Base-by-base conservation (phyloP, 2,113 vertebrate species). In the Pseudonaja textilis region DNA sequence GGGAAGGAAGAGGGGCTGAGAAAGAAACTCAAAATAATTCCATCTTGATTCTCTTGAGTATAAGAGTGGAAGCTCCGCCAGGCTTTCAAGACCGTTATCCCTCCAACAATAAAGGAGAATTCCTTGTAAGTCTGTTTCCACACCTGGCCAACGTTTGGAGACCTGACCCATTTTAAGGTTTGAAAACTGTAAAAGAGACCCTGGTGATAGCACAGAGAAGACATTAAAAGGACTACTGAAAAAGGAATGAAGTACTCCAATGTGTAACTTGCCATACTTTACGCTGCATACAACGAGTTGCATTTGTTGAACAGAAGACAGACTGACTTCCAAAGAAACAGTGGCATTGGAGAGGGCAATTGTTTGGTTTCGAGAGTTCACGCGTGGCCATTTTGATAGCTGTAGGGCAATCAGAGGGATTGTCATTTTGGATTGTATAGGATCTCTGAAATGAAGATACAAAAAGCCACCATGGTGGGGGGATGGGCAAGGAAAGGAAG, bases 291-390 rank as follows among this genome's bases (percentile, higher is more conserved):
- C 93, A 91, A 94, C 56, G 61, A 45, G 64, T 91, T 85, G 93
- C 26, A 47, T 0, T 0, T 52, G 57, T 54, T 4, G 29, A 93
- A 90, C 69, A 93, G 91, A 94, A 93, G 92, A 94, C 87, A 95
- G 93, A 81, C 95, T 92, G 64, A 42, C 74, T 61, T 90, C 56
- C 52, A 93, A 93, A 96, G 96, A 93, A 96, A 93, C 95, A 81
- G 61, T 0, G 93, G 88, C 94, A 92, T 50, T n/a, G 85, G 39
- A 89, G 39, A 95, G 90, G 88, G 89, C 92, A 92, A 93, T 87
- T 69, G 42, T 61, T 92, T 90, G 3, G 26, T 94, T 92, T 93
- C 64, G 61, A 86, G 26, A 92, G 89, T 54, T 91, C 86, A 89
- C 69, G 88, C 91, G 93, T 54, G 52, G 20, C 26, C 90, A 90